A percentile compares a stretch with the other conserved stretches of the same genome.
Conservation (phyloP, 1,140 invertebrate genomes). For the Drosophila melanogaster region Release_6_plus_ISO1_MT NT_033779.5:11493501-11494000, state of each 20-base stretch:
- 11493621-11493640: no score
- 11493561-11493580: no score
- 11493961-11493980: constrained; percentile 60
- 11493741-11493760: constrained; percentile 17
- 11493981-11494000: constrained; percentile 75
- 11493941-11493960: constrained; percentile 51
- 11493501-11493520: background rate
- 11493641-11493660: no score
- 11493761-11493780: constrained; percentile 56
- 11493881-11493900: constrained; percentile 77
- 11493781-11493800: constrained; percentile 59
- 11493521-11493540: no score
- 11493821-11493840: constrained; percentile 38
- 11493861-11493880: constrained; percentile 83
- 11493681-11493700: no score
- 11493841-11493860: constrained; percentile 74
- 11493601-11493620: no score
- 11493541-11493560: no score
- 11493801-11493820: constrained; percentile 35
- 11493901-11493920: constrained; percentile 75
- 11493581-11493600: no score
- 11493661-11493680: no score
- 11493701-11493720: background rate
- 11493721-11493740: background rate
- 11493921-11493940: constrained; percentile 81